Conservation (phyloP, 2,113 vertebrate species). For the Lepidiolamprologus cunningtoni region DNA sequence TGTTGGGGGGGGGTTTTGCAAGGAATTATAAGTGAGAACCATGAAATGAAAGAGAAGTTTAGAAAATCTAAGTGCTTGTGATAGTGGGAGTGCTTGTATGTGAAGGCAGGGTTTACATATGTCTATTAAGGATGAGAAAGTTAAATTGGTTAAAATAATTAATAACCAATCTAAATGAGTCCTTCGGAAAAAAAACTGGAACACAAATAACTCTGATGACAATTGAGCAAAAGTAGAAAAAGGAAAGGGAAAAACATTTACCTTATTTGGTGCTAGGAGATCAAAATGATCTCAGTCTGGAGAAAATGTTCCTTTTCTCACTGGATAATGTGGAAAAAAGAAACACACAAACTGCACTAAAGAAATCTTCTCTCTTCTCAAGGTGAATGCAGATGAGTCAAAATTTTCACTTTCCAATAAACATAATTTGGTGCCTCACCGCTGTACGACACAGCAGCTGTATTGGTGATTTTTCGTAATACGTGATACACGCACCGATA, state of each 20-base stretch:
- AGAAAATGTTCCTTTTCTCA: neutral
- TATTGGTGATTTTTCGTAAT: neutral
- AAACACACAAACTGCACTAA: neutral
- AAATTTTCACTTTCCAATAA: neutral
- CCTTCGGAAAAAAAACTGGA: fast-evolving
- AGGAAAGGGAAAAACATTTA: neutral
- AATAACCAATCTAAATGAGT: neutral
- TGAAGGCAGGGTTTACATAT: neutral
- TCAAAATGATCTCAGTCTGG: neutral
- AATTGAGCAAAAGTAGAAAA: neutral
- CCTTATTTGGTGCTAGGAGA: neutral
- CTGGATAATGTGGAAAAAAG: neutral
- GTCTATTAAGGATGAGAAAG: neutral
- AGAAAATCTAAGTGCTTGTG: neutral
- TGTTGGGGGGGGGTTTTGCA: too few species aligned
- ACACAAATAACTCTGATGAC: neutral
- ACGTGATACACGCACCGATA: neutral
- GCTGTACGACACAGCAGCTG: neutral
- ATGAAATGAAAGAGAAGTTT: neutral
- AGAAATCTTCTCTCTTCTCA: neutral
- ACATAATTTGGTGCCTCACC: fast-evolving
- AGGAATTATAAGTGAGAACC: neutral
- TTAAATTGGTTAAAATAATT: neutral
- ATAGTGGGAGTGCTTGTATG: neutral
- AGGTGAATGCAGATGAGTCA: neutral